A percentile compares a stretch with the other conserved stretches of the same genome.
Evolutionary conservation across 2,888 invertebrate genomes (phyloP).

Genomic region (Lypha dubia): DNA sequence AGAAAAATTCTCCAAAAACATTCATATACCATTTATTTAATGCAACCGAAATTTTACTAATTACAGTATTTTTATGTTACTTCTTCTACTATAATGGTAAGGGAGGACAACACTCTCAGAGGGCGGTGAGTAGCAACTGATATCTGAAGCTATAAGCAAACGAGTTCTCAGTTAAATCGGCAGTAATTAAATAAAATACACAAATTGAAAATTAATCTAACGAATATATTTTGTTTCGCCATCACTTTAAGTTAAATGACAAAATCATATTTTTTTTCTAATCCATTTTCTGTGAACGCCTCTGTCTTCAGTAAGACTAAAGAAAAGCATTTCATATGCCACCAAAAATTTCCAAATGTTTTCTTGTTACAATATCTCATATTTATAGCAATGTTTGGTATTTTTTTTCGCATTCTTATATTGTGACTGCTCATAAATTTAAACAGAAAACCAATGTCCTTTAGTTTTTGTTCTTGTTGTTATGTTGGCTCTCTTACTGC

Average conservation of each 20-base stretch:
- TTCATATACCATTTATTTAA: no score
- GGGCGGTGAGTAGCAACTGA: no score
- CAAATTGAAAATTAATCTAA: no score
- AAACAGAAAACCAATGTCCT: slow-evolving; percentile 67
- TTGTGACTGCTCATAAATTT: slow-evolving; percentile 72
- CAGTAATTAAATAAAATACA: no score
- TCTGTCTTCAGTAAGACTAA: slow-evolving; percentile 7
- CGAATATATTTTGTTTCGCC: neutral
- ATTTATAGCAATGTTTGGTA: slow-evolving; percentile 14
- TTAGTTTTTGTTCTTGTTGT: slow-evolving; percentile 36
- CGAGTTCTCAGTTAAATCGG: no score
- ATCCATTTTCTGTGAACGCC: slow-evolving; percentile 14
- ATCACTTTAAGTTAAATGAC: neutral
- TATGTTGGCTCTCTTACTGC: slow-evolving; percentile 26
- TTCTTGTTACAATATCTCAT: slow-evolving; percentile 43
- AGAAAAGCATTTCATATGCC: slow-evolving; percentile 24
- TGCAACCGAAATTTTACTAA: no score
- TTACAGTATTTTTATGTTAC: no score
- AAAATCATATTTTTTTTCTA: neutral
- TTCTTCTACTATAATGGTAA: no score
- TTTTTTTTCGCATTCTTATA: slow-evolving; percentile 40
- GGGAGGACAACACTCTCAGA: no score
- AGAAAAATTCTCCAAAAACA: no score
- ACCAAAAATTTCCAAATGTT: slow-evolving; percentile 51
- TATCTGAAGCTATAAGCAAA: no score